Base-by-base conservation (phyloP, 2,797 vertebrate genomes). In the Aulostomus chinensis region DNA sequence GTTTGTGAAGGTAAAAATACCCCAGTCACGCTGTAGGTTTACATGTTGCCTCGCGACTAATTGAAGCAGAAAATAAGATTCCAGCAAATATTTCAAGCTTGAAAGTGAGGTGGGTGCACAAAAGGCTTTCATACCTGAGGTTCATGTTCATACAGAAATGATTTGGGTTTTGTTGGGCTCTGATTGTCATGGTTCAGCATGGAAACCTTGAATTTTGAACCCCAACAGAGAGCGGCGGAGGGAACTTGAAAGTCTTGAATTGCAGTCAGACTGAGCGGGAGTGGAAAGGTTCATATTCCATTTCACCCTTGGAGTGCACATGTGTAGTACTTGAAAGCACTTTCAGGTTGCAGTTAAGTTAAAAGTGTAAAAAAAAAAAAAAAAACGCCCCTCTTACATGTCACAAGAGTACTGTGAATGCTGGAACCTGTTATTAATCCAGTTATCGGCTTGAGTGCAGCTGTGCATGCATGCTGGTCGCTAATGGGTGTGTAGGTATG, bases 401-500 rank as follows among this genome's bases (percentile, higher is more conserved):
- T 33, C 67, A 65, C 58, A 41, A 56, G 54, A n/a, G 46, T 24
- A 22, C 57, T 20, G 64, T 54, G 42, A 66, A 56, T 40, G 70
- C 39, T 21, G 52, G 60, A 64, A 59, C 26, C 35, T 63, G 38
- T 54, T 61, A 68, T 78, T 76, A 72, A 84, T 68, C 66, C 63
- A 68, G 73, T 82, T 78, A 79, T 76, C 68, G 68, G 60, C 49
- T 10, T 0, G 38, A 53, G 53, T 61, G 55, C 75, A 77, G 57
- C 63, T 56, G 43, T 42, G 60, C 57, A 40, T 18, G 20, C 25
- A 8, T 39, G 18, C 36, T 30, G 40, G 30, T 41, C 49, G 47
- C 38, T 55, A 56, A 53, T 45, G 64, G 29, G 21, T 7, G 21
- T n/a, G n/a, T n/a, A n/a, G n/a, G n/a, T n/a, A n/a, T n/a, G 20